These are phyloP conservation scores for Nicator chloris DNA, from an alignment of 2,113 vertebrate genomes.

Conservation along the genomic window DNA sequence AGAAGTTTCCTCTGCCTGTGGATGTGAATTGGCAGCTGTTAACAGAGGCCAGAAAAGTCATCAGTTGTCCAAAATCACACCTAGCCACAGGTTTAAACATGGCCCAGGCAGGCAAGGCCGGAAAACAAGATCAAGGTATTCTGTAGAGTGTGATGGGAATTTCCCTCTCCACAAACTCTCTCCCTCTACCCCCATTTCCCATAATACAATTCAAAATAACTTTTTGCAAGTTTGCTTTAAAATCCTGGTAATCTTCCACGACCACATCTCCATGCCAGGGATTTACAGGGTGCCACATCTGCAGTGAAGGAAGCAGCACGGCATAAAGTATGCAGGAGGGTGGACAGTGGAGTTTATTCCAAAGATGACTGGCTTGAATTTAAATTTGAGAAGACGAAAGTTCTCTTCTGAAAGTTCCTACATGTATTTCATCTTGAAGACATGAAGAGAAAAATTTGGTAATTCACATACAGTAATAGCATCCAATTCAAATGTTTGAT, in stretches of 20 bases:
- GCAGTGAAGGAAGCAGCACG: not conserved
- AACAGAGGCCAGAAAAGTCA: not conserved
- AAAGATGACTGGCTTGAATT: not conserved
- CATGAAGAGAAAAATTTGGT: not conserved
- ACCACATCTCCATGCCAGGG: not conserved
- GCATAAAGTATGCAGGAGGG: not conserved
- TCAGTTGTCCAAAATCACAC: not conserved
- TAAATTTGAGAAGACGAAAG: not conserved
- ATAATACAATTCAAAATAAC: not conserved
- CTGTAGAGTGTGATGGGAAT: not conserved
- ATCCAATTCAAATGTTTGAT: not conserved
- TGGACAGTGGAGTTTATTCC: not conserved
- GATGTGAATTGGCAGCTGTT: not conserved
- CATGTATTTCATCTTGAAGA: not conserved
- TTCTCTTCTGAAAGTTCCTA: not conserved
- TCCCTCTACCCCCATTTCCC: no score
- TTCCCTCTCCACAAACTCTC: not conserved
- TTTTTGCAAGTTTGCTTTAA: not conserved
- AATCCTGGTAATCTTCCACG: not conserved
- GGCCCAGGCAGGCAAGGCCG: not conserved
- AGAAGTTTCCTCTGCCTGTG: not conserved
- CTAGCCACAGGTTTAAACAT: fast-evolving
- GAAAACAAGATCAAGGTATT: not conserved
- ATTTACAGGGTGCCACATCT: not conserved
- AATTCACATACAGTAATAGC: not conserved